phyloP scores from a whole-genome alignment of 2,113 vertebrate genomes.

The Baryphthengus martii region DNA sequence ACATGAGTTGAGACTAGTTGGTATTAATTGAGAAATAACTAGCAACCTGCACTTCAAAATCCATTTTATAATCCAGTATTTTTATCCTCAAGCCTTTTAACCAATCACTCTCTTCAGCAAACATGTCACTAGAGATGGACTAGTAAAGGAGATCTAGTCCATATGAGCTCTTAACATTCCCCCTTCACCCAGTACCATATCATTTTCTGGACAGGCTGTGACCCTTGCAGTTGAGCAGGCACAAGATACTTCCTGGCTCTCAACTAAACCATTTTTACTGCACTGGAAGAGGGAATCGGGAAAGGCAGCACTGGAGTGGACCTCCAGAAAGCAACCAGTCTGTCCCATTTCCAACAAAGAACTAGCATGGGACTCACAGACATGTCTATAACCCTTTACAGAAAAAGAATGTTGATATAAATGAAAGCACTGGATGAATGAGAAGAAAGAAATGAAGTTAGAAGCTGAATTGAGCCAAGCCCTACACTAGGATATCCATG shows the following conservation, averaged over 20 bases:
- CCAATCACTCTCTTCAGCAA: neutral
- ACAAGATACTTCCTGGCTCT: neutral
- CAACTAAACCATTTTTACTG: neutral
- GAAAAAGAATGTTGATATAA: neutral
- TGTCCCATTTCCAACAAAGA: neutral
- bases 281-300: neutral
- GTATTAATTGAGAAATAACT: neutral
- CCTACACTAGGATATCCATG: rapidly evolving
- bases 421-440: neutral
- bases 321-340: neutral
- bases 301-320: neutral
- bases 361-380: neutral
- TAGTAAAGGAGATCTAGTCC: neutral
- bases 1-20: neutral
- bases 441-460: neutral
- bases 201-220: neutral
- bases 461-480: neutral
- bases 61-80: neutral
- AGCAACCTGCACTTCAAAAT: neutral
- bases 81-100: neutral
- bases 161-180: neutral
- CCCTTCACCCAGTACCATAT: neutral
- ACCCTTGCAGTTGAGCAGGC: neutral
- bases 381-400: neutral
- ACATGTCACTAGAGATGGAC: neutral